Percentiles rank a stretch among this genome's conserved stretches.
phyloP scores from a whole-genome alignment of 2,888 invertebrate species.

The Aquatica leii region DNA sequence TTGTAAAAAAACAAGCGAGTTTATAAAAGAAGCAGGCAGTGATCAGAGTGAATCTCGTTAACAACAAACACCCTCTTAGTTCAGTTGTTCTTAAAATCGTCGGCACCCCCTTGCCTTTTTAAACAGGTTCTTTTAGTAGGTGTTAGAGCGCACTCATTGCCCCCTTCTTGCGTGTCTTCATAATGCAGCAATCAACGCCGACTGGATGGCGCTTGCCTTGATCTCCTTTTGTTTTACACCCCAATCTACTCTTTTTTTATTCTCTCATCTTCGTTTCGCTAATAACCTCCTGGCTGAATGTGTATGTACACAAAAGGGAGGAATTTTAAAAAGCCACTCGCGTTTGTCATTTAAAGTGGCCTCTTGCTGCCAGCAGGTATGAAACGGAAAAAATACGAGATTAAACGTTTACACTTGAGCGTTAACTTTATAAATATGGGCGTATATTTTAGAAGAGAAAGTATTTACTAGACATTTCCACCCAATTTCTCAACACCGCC shows the following conservation, averaged over 20 bases:
- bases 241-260: constrained; percentile 53
- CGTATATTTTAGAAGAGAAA: constrained; percentile 18
- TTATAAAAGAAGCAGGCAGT: constrained; percentile 53
- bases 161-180: constrained; percentile 48
- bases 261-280: constrained; percentile 54
- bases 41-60: constrained; percentile 60
- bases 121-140: constrained; percentile 56
- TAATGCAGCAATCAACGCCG: constrained; percentile 57
- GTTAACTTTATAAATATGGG: constrained; percentile 5
- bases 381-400: constrained; percentile 32
- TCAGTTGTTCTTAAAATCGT: constrained; percentile 57
- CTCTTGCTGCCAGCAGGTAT: constrained; percentile 40
- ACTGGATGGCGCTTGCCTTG: constrained; percentile 51
- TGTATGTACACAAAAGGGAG: constrained; percentile 53
- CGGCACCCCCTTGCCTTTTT: constrained; percentile 52
- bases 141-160: constrained; percentile 51
- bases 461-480: constrained; percentile 27
- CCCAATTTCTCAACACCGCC: constrained; percentile 43
- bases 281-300: constrained; percentile 54
- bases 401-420: constrained; percentile 31
- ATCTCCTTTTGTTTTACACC: constrained; percentile 55
- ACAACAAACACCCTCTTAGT: constrained; percentile 60
- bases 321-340: constrained; percentile 57
- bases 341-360: constrained; percentile 56
- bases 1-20: constrained; percentile 46